Evolutionary conservation across 2,888 invertebrate genomes (phyloP).

Genomic region (Tortricodes alternella): DNA sequence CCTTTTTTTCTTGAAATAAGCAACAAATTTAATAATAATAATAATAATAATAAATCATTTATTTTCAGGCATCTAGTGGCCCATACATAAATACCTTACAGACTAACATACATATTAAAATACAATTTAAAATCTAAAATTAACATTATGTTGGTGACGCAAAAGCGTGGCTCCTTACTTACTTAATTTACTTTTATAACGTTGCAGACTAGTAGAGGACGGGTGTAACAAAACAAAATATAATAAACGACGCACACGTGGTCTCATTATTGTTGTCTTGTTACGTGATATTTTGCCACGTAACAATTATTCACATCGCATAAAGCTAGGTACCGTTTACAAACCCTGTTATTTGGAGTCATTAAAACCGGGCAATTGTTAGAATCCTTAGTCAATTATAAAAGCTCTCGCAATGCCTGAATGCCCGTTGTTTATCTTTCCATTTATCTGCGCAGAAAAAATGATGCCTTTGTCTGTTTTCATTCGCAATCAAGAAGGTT

Average conservation of each 20-base stretch:
- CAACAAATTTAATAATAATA: no score
- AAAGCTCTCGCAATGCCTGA: constrained; percentile 17
- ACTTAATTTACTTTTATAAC: neutral
- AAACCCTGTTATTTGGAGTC: constrained; percentile 24
- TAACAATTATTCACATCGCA: constrained; percentile 16
- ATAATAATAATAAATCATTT: no score
- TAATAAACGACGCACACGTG: neutral
- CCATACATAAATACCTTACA: no score
- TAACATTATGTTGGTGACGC: no score
- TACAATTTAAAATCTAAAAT: no score
- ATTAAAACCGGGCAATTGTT: constrained; percentile 26
- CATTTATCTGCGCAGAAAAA: constrained; percentile 19
- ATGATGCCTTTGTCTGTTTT: neutral
- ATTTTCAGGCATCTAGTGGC: no score
- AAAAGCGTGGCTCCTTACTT: neutral
- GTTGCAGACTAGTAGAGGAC: neutral
- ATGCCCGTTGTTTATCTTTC: constrained; percentile 18
- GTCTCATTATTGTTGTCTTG: neutral
- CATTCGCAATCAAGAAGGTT: neutral
- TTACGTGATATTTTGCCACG: constrained; percentile 12
- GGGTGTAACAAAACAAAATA: neutral
- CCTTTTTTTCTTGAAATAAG: no score
- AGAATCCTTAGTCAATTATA: constrained; percentile 20
- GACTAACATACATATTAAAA: no score
- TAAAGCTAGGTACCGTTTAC: constrained; percentile 5